Conservation (phyloP, 92 coral and sea anemone species). For the Heliopora coerulea region DNA sequence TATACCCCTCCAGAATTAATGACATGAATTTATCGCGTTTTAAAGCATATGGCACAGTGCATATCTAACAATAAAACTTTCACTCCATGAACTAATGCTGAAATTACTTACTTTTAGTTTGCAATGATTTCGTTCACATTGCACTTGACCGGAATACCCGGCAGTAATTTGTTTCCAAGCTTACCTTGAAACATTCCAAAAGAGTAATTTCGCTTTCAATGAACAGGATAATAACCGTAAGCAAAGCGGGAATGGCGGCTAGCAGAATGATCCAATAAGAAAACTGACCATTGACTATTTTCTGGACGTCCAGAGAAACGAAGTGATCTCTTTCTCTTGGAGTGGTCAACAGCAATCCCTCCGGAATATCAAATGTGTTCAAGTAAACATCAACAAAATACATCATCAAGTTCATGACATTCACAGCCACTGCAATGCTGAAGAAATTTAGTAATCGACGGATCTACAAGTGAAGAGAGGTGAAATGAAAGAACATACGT, state of each 20-base stretch:
- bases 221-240: slow-evolving; percentile 29
- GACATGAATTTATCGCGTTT: too few relatives aligned
- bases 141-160: too few relatives aligned
- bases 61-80: too few relatives aligned
- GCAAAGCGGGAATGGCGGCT: slow-evolving; percentile 33
- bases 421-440: slow-evolving; percentile 33
- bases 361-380: slow-evolving; percentile 17
- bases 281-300: not conserved
- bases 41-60: too few relatives aligned
- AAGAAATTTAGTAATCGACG: slow-evolving; percentile 34
- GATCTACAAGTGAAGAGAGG: slow-evolving; percentile 8
- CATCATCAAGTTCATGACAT: slow-evolving; percentile 16
- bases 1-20: too few relatives aligned
- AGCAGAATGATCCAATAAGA: slow-evolving; percentile 17
- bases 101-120: too few relatives aligned
- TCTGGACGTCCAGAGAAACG: slow-evolving; percentile 7
- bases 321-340: slow-evolving; percentile 8
- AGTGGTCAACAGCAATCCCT: not conserved
- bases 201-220: slow-evolving; percentile 36
- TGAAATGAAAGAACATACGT: too few relatives aligned
- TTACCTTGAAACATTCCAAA: slow-evolving; percentile 38
- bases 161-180: too few relatives aligned
- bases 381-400: slow-evolving; percentile 22
- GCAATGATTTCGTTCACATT: too few relatives aligned
- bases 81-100: too few relatives aligned